Base-by-base conservation (phyloP, 2,113 vertebrate genomes). In the Datnioides undecimradiatus region DNA sequence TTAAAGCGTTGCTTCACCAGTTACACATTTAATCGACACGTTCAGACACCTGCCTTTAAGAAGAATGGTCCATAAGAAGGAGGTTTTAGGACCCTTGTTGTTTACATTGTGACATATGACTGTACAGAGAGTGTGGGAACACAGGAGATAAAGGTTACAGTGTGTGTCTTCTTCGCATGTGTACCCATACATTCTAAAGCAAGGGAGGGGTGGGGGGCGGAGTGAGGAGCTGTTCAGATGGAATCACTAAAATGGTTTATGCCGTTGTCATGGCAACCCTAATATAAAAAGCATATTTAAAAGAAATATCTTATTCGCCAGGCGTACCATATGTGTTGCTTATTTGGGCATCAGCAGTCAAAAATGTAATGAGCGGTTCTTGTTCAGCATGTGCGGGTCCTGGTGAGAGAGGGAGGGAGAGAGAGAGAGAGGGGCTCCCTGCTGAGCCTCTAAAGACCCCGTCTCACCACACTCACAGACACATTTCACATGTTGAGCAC, bases 291-390 rank as follows among this genome's bases (percentile, higher is more conserved):
- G 78, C 84, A 87, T 79, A 87, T 86, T 91, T 88, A 83, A 90
- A 82, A 84, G 73, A 73, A 88, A 86, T n/a, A n/a, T 82, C 73
- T 67, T 70, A 66, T 86, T 87, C 87, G 79, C 84, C 84, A 77
- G 74, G 59, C 34, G 52, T 46, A 54, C 76, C 79, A 86, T 87
- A 90, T 87, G 73, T 80, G 70, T 86, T 86, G 81, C 82, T 91
- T 91, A 85, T 90, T 88, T 86, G 86, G 82, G 70, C 84, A 70
- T 73, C 76, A 43, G 82, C 60, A 75, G 79, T 92, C 91, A 91
- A 93, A 91, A 33, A 33, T 89, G 84, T 90, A 92, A 93, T 92
- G 90, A 93, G 91, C 52, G 70, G 86, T 81, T 87, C 43, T 88
- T 84, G 80, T 80, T 89, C 81, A 76, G 82, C 76, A 51, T 86